Base-by-base conservation (phyloP, 2,888 invertebrate species). In the Didymodactylos carnosus region DNA sequence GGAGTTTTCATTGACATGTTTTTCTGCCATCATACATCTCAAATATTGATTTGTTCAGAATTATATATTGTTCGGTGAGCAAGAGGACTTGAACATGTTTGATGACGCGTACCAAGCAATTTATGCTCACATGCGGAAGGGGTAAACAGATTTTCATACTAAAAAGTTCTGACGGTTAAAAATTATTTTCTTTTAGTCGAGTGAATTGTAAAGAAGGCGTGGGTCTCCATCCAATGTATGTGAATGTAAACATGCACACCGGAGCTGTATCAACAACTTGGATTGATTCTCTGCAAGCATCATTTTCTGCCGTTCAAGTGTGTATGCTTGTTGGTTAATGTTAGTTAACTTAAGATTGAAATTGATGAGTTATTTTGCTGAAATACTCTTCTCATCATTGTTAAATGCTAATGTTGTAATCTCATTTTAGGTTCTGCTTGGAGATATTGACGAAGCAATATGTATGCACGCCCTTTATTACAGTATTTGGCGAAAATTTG, bases 381-480 rank as follows among this genome's bases (percentile, higher is more conserved):
- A 7, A 1, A 53, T 43, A 16, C 19, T 72, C 41, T 73, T 16
- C 11, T 29, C 25, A 70, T 51, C n/a, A 23, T 69, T 3, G 10
- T 19, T 8, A 27, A 16, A 13, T 35, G 11, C 16, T 25, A 40
- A 35, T 7, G 23, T 86, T n/a, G n/a, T n/a, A n/a, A n/a, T n/a
- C n/a, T n/a, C n/a, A n/a, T n/a, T n/a, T n/a, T n/a, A n/a, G n/a
- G n/a, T 87, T 3, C 79, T 88, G 53, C 83, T 85, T 78, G 88
- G 88, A 43, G 87, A 87, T 78, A 81, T 88, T 53, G 87, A 88
- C 78, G 88, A 88, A 80, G 88, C 88, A 6, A 87, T 88, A 62
- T 88, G 88, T 80, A 83, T 85, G 11, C 88, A 88, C 80, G 87
- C 87, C 1, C 80, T 87, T 23, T 87, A 86, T 81, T 87, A 87